Evolutionary conservation across 2,888 invertebrate species (phyloP).

Genomic region (Parelbella ahira): DNA sequence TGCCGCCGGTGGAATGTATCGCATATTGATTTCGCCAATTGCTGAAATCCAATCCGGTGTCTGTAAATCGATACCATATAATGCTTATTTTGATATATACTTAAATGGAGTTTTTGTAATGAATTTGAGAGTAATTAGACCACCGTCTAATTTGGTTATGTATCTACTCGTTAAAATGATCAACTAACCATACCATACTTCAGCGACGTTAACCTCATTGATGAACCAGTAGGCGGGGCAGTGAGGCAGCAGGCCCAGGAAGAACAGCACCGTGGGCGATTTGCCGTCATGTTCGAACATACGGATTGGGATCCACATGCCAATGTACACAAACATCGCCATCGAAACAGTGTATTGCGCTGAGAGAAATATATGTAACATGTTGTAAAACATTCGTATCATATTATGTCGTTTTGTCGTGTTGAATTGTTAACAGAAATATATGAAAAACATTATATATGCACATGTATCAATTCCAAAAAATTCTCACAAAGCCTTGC

Average conservation of each 20-base stretch:
- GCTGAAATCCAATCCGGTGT: constrained; percentile 7
- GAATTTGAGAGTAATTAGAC: too few relatives aligned
- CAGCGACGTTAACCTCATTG: constrained; percentile 40
- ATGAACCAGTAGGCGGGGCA: constrained; percentile 51
- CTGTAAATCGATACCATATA: constrained; percentile 32
- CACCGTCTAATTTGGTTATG: too few relatives aligned
- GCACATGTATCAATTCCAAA: too few relatives aligned
- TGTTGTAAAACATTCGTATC: too few relatives aligned
- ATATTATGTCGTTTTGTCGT: too few relatives aligned
- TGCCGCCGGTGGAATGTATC: constrained; percentile 10
- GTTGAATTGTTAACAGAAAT: too few relatives aligned
- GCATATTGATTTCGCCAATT: constrained; percentile 10
- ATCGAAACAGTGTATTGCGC: constrained; percentile 46
- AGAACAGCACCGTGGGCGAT: constrained; percentile 19
- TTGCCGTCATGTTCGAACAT: constrained; percentile 10
- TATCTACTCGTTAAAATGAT: not conserved
- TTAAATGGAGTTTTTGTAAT: too few relatives aligned
- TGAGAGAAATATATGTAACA: too few relatives aligned
- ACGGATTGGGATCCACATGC: constrained; percentile 36
- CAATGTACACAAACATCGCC: constrained; percentile 38
- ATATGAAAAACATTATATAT: too few relatives aligned
- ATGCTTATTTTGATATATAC: too few relatives aligned
- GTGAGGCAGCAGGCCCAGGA: constrained; percentile 50
- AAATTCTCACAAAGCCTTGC: too few relatives aligned
- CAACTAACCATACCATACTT: constrained; percentile 46